Evolutionary conservation across 2,888 invertebrate genomes (phyloP).

Genomic region (Resseliella maxima): DNA sequence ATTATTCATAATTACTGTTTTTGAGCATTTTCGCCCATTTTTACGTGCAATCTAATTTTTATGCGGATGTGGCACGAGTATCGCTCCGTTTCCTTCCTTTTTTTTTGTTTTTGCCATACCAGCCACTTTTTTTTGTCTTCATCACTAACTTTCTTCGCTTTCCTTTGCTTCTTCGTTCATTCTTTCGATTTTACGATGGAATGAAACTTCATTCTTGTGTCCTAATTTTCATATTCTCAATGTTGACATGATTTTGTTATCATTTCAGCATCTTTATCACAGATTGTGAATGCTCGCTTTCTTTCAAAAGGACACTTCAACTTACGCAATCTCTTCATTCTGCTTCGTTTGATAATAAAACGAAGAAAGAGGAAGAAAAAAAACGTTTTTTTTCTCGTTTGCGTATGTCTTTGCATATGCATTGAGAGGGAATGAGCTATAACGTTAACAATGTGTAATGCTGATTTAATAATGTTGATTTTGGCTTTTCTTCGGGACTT

Average conservation of each 20-base stretch:
- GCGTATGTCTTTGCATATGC: background rate
- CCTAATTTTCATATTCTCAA: constrained; percentile 27
- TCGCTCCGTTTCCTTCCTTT: background rate
- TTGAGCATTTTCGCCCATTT: background rate
- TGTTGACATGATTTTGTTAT: constrained; percentile 36
- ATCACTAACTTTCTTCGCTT: background rate
- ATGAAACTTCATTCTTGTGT: background rate
- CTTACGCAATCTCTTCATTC: constrained; percentile 26
- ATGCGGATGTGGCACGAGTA: constrained; percentile 22
- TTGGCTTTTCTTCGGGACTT: background rate
- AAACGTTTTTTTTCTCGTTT: background rate
- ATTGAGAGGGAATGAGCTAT: background rate
- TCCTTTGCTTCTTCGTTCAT: background rate
- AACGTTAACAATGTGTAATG: background rate
- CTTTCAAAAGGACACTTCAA: background rate
- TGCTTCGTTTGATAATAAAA: background rate
- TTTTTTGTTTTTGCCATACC: background rate
- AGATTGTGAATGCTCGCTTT: background rate
- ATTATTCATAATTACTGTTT: constrained; percentile 30
- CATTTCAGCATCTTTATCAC: background rate
- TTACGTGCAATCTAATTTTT: constrained; percentile 35
- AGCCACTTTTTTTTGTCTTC: background rate
- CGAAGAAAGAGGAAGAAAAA: background rate
- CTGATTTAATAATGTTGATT: constrained; percentile 29
- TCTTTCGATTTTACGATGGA: background rate